Percentiles rank a stretch among this genome's conserved stretches.
Conservation (phyloP, 2,113 vertebrate genomes). For the Hippocampus zosterae region DNA sequence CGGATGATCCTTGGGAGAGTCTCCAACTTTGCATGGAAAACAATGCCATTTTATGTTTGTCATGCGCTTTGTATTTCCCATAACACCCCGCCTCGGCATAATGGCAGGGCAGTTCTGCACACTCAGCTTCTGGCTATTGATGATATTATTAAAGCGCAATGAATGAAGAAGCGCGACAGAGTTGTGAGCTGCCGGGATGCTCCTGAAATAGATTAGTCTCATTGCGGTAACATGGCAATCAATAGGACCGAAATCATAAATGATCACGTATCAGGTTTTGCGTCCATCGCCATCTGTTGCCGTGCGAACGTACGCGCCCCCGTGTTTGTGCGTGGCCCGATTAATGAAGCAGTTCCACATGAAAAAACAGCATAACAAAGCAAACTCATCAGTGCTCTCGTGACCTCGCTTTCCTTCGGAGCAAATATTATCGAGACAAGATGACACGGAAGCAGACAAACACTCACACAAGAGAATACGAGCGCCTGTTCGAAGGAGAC, state of each 20-base stretch:
- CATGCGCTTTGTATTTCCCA: conserved; percentile 16
- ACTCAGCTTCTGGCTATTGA: conserved; percentile 46
- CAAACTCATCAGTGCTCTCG: conserved; percentile 37
- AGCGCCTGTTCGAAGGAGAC: conserved; percentile 13
- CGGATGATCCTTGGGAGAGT: conserved; percentile 48
- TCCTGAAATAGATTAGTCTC: conserved; percentile 41
- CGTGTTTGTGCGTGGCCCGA: conserved; percentile 11
- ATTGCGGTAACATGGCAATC: conserved; percentile 44
- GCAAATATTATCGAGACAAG: conserved; percentile 17
- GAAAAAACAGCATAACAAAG: conserved; percentile 49
- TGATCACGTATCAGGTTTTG: conserved; percentile 43
- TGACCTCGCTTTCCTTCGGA: conserved; percentile 37
- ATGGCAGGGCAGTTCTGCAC: conserved; percentile 25
- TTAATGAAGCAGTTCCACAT: conserved; percentile 37
- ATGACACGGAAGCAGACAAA: conserved; percentile 24
- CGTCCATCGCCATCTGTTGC: conserved; percentile 31
- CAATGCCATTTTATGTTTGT: conserved; percentile 37
- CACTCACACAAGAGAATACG: neutral
- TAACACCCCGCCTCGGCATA: conserved; percentile 17
- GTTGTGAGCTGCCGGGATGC: conserved; percentile 39
- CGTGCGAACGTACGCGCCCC: neutral
- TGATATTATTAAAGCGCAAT: conserved; percentile 41
- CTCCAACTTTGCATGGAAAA: conserved; percentile 34
- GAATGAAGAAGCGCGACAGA: conserved; percentile 23
- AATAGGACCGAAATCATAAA: conserved; percentile 52